Evolutionary conservation across 2,888 invertebrate species (phyloP).

Genomic region (Hydrotaea cyrtoneurina): DNA sequence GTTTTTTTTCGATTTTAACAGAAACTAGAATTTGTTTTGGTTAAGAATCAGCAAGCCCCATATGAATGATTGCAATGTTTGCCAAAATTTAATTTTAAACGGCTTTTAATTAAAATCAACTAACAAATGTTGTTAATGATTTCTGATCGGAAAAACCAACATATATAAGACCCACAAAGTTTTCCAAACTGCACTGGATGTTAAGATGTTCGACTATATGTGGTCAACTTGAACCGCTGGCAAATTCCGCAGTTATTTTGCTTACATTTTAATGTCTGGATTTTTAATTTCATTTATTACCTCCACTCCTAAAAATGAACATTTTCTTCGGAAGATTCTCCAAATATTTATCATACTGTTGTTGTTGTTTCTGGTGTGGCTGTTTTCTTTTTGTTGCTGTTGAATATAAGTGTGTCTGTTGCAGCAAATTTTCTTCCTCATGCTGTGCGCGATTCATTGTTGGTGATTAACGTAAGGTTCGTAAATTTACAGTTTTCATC

Average conservation of each 20-base stretch:
- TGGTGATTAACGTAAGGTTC: slow-evolving; percentile 79
- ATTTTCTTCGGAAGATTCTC: slow-evolving; percentile 58
- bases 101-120: too few species aligned
- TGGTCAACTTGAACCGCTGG: neutral
- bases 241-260: neutral
- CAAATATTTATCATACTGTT: slow-evolving; percentile 65
- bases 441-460: slow-evolving; percentile 79
- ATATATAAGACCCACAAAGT: too few species aligned
- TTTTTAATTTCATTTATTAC: slow-evolving; percentile 68
- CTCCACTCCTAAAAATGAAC: slow-evolving; percentile 64
- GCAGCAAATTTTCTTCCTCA: slow-evolving; percentile 67
- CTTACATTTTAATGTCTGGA: slow-evolving; percentile 60
- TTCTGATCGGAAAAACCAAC: too few species aligned
- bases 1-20: too few species aligned
- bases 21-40: too few species aligned
- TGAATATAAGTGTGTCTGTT: neutral
- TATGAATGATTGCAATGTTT: too few species aligned
- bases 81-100: too few species aligned
- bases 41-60: too few species aligned
- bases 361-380: slow-evolving; percentile 45
- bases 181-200: too few species aligned
- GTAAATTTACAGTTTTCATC: slow-evolving; percentile 80
- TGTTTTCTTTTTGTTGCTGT: slow-evolving; percentile 46
- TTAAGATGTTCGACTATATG: too few species aligned
- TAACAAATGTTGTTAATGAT: too few species aligned